phyloP scores from a whole-genome alignment of 2,113 vertebrate genomes.

The Ceratotherium simum region DNA sequence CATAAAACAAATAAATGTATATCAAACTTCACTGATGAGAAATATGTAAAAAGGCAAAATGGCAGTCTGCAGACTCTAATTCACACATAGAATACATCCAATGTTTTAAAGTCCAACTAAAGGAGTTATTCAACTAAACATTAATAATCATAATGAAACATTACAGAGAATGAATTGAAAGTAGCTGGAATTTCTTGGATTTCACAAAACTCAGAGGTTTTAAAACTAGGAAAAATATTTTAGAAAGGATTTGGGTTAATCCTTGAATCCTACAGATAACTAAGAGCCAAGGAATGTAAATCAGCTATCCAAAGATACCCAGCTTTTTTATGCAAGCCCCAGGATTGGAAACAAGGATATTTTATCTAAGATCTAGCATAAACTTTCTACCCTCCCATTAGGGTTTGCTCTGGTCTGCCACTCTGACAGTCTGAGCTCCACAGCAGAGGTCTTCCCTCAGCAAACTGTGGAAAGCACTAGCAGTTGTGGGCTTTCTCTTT shows the following conservation, averaged over 20 bases:
- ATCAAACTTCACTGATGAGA: background rate
- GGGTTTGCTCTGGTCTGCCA: background rate
- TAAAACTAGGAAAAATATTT: slow-evolving; percentile 30
- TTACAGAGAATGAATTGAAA: background rate
- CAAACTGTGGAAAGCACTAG: background rate
- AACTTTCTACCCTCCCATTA: background rate
- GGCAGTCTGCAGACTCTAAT: background rate
- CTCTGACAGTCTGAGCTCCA: background rate
- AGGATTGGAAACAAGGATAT: background rate
- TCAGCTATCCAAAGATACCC: background rate
- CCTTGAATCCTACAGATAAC: slow-evolving; percentile 12
- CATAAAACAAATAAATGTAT: slow-evolving; percentile 12
- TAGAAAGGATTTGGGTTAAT: slow-evolving; percentile 26
- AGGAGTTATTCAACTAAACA: slow-evolving; percentile 1
- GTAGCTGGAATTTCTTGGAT: background rate
- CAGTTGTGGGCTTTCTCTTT: background rate
- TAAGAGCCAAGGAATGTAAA: background rate
- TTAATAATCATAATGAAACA: slow-evolving; percentile 8
- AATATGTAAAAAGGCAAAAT: background rate
- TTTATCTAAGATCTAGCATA: background rate
- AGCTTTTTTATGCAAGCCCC: background rate
- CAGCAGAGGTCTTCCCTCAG: background rate
- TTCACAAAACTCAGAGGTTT: background rate
- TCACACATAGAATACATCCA: background rate
- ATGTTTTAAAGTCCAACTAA: slow-evolving; percentile 20